Base-by-base conservation (phyloP, 2,888 invertebrate genomes). In the Synanthedon myopaeformis region DNA sequence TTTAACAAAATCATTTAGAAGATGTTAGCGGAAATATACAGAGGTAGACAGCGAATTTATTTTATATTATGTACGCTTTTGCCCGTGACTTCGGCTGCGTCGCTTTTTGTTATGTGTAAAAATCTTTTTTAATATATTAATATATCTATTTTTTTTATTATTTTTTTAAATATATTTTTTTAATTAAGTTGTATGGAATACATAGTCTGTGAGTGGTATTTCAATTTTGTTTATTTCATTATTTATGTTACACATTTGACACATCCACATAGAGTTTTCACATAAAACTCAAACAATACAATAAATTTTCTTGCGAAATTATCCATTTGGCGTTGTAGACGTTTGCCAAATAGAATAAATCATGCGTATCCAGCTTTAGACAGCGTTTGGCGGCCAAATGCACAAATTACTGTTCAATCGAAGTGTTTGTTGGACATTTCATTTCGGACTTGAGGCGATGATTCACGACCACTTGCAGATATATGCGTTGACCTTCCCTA, bases 301-400 rank as follows among this genome's bases (percentile, higher is more conserved):
- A 64, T 67, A 67, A 66, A 60, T 55, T 60, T 57, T 57, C 56
- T 50, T 51, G 59, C 53, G 55, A 59, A 58, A 57, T 54, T 42
- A 51, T 45, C 49, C 51, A 52, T 41, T 49, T 49, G 51, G 53
- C 56, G 50, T 49, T 52, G 58, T 57, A 54, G 53, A 58, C 59
- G 64, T 67, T 62, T 71, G 72, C 66, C 69, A 73, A 70, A 61
- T 55, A 56, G 58, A 54, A 62, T 66, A 68, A 72, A 72, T 72
- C 64, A 59, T 62, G 56, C 54, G 52, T 58, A 59, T 65, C 58
- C 62, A 62, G 62, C 58, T 51, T 52, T 58, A 55, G 57, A 56
- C 51, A 53, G 53, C 41, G 57, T 65, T 59, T 61, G 56, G 61
- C 58, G 60, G 66, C 65, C 67, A 70, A 72, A 61, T 59, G 57